Evolutionary conservation across 1,140 invertebrate species (phyloP).

Genomic region (Gonioctena quinquepunctata): DNA sequence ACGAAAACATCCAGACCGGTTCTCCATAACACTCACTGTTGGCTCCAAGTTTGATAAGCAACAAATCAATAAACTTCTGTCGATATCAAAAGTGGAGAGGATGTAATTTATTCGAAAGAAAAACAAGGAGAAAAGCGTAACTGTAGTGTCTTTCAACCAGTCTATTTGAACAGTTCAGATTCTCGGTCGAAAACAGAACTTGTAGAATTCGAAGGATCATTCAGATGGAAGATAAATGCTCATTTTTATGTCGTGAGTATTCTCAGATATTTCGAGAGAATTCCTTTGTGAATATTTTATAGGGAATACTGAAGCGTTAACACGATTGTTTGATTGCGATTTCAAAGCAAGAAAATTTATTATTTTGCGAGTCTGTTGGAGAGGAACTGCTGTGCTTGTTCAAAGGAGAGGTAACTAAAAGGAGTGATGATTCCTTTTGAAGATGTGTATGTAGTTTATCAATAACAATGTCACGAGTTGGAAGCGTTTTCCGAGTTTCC

Average conservation of each 20-base stretch:
- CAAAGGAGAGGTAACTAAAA: no score
- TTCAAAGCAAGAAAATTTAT: not conserved
- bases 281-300: not conserved
- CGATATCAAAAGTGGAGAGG: not conserved
- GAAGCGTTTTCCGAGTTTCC: no score
- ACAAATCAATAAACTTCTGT: not conserved
- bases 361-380: not conserved
- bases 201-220: not conserved
- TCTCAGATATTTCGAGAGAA: not conserved
- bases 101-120: not conserved
- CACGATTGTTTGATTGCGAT: not conserved
- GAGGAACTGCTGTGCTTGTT: no score
- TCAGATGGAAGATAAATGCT: not conserved
- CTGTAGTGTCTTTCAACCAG: not conserved
- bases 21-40: no score
- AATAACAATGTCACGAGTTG: no score
- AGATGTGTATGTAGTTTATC: no score
- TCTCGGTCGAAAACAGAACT: not conserved
- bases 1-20: no score
- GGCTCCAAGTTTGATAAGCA: no score
- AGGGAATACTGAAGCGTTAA: not conserved
- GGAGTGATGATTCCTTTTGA: no score
- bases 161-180: not conserved
- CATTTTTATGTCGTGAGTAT: not conserved
- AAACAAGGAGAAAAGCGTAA: not conserved